phyloP scores from a whole-genome alignment of 2,888 invertebrate species.

The Lepidocyrtoides sp. region DNA sequence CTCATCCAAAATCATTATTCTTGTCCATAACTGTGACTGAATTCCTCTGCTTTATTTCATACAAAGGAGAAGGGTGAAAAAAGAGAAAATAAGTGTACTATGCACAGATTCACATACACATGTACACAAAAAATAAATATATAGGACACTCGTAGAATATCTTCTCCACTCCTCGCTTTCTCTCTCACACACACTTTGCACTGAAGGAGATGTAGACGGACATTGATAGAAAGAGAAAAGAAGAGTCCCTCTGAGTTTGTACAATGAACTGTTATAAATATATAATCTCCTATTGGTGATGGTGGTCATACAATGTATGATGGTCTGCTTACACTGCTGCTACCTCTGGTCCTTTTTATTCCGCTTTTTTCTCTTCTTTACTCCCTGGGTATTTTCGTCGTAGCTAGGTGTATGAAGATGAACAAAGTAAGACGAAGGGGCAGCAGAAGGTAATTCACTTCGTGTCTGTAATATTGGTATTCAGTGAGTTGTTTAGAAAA shows the following conservation, averaged over 20 bases:
- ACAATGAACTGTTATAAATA: conserved; percentile 75
- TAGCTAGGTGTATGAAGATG: neutral
- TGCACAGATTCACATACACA: neutral
- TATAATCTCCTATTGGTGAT: conserved; percentile 68
- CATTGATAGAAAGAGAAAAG: conserved; percentile 58
- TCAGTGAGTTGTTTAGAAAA: conserved; percentile 83
- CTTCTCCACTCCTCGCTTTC: neutral
- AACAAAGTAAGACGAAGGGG: conserved; percentile 28
- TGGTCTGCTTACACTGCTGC: neutral
- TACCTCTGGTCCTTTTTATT: conserved; percentile 4
- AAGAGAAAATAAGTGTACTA: too few relatives aligned
- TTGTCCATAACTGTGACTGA: conserved; percentile 72
- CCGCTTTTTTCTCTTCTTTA: neutral
- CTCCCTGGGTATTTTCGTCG: conserved; percentile 27
- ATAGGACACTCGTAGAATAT: conserved; percentile 49
- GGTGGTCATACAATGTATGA: conserved; percentile 28
- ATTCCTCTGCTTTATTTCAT: conserved; percentile 74
- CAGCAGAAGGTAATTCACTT: conserved; percentile 74
- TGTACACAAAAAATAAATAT: neutral
- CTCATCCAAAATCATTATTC: conserved; percentile 75
- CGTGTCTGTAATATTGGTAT: conserved; percentile 80
- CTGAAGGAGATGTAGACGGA: conserved; percentile 37
- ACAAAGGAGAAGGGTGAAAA: conserved; percentile 41
- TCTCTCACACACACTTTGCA: neutral
- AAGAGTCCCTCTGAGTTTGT: conserved; percentile 60